Conservation (phyloP, 2,797 vertebrate species). For the Spheniscus humboldti region DNA sequence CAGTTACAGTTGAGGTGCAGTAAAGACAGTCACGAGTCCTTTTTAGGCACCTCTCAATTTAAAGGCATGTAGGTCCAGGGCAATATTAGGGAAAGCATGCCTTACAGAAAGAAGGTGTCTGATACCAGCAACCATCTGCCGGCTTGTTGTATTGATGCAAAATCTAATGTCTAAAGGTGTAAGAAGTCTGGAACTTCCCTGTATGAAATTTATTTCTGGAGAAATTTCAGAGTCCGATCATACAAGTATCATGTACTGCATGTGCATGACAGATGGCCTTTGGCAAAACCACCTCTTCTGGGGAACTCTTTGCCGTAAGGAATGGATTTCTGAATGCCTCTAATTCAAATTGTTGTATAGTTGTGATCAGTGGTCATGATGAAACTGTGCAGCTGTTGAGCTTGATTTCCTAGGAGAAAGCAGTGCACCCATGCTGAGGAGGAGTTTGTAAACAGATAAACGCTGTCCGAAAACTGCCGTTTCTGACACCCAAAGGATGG, state of each 20-base stretch:
- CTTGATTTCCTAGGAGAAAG: not conserved
- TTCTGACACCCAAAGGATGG: not conserved
- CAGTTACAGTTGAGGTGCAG: not conserved
- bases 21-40: not conserved
- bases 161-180: not conserved
- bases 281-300: not conserved
- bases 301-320: not conserved
- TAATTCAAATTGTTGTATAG: not conserved
- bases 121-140: not conserved
- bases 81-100: not conserved
- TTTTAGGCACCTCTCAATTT: not conserved
- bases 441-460: not conserved
- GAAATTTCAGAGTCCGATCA: not conserved
- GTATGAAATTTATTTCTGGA: not conserved
- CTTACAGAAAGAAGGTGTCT: not conserved
- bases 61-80: not conserved
- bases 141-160: not conserved
- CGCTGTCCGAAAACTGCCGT: not conserved
- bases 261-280: not conserved
- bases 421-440: not conserved
- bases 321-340: not conserved
- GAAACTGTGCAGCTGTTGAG: not conserved
- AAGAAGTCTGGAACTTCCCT: not conserved
- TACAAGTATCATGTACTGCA: not conserved
- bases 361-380: not conserved